These are phyloP conservation scores for Ormyrus rosae DNA, from an alignment of 2,888 invertebrate species.

Conservation along the genomic window DNA sequence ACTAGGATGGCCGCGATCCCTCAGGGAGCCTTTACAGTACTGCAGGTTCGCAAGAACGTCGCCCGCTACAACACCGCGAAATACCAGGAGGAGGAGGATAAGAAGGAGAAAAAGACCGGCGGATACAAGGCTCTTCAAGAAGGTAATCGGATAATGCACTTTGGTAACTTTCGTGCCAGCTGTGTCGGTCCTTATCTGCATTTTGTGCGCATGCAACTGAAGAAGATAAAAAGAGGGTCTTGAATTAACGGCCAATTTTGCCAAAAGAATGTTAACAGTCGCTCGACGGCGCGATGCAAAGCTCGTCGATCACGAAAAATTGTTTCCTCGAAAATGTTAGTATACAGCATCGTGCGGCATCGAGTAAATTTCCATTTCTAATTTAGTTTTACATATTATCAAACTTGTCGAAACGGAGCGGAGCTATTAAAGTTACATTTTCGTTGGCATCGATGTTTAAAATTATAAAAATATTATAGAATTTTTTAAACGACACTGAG, in stretches of 20 bases:
- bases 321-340: too few relatives aligned
- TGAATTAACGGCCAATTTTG: not conserved
- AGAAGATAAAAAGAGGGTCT: not conserved
- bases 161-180: not conserved
- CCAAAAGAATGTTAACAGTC: too few relatives aligned
- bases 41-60: conserved; percentile 82
- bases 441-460: too few relatives aligned
- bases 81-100: conserved; percentile 78
- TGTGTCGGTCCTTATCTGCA: not conserved
- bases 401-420: too few relatives aligned
- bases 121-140: conserved; percentile 53
- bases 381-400: too few relatives aligned
- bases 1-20: conserved; percentile 85
- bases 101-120: conserved; percentile 62
- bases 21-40: conserved; percentile 85
- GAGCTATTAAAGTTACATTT: too few relatives aligned
- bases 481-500: too few relatives aligned
- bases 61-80: conserved; percentile 69
- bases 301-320: too few relatives aligned
- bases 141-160: conserved; percentile 49
- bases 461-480: too few relatives aligned
- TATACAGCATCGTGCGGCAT: too few relatives aligned
- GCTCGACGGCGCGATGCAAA: too few relatives aligned
- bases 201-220: not conserved
- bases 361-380: too few relatives aligned